Percentiles rank a stretch among this genome's conserved stretches.
phyloP scores from a whole-genome alignment of 2,113 vertebrate species.

The Sebastes fasciatus region DNA sequence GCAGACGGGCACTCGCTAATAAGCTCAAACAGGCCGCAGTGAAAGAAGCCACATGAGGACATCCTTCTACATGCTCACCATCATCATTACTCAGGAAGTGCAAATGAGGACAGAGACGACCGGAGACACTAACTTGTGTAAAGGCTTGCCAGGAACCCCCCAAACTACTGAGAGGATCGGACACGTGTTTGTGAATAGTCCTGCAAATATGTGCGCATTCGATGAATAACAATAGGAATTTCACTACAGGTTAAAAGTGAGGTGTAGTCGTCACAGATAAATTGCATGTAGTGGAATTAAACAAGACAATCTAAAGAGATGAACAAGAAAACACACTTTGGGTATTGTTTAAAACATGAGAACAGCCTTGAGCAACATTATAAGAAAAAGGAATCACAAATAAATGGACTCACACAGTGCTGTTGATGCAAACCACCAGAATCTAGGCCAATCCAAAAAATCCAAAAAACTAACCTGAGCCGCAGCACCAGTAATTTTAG shows the following conservation, averaged over 20 bases:
- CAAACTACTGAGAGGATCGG: slow-evolving; percentile 6
- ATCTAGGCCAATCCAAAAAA: slow-evolving; percentile 6
- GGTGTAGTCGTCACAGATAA: too few species aligned
- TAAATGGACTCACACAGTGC: slow-evolving; percentile 2
- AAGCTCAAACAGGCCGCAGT: slow-evolving; percentile 75
- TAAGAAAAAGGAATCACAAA: background rate
- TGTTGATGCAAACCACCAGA: background rate
- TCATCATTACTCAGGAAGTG: slow-evolving; percentile 55
- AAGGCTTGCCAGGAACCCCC: slow-evolving; percentile 45
- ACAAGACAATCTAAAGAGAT: background rate
- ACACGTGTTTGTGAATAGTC: background rate
- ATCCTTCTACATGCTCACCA: slow-evolving; percentile 62
- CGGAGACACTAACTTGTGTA: slow-evolving; percentile 36
- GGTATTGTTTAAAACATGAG: background rate
- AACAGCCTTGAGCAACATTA: background rate
- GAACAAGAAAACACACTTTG: background rate
- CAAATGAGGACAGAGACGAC: slow-evolving; percentile 62
- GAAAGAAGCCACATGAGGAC: slow-evolving; percentile 73
- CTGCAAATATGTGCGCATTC: background rate
- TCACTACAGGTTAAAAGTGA: background rate
- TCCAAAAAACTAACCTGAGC: background rate
- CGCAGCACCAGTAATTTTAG: background rate
- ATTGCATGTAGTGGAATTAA: background rate
- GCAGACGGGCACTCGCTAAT: slow-evolving; percentile 79
- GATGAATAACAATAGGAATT: background rate